Percentiles rank a stretch among this genome's conserved stretches.
Evolutionary conservation across 2,888 invertebrate species (phyloP).

Genomic region (Sialis lutaria): DNA sequence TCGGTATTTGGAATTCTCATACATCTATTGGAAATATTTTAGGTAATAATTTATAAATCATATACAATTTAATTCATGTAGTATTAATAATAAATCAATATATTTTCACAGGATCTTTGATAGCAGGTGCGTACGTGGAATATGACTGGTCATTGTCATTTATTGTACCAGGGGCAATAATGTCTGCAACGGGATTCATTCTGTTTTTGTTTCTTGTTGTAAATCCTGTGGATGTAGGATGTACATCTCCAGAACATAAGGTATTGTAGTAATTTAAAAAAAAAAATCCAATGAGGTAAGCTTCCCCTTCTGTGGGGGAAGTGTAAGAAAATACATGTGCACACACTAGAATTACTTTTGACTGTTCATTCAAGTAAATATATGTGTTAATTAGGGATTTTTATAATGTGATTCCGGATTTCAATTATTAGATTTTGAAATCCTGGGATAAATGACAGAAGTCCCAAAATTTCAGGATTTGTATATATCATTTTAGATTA

Average conservation of each 20-base stretch:
- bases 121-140: slow-evolving; percentile 76
- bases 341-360: no score
- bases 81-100: neutral
- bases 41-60: slow-evolving; percentile 27
- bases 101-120: slow-evolving; percentile 41
- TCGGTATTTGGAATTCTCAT: slow-evolving; percentile 95
- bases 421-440: no score
- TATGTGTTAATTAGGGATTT: no score
- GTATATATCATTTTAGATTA: no score
- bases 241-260: slow-evolving; percentile 23
- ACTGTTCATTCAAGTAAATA: no score
- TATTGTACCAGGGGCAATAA: slow-evolving; percentile 75
- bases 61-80: neutral
- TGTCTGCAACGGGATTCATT: slow-evolving; percentile 49
- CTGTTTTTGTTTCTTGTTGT: slow-evolving; percentile 73
- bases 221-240: slow-evolving; percentile 62
- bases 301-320: no score
- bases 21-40: slow-evolving; percentile 91
- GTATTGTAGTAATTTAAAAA: no score
- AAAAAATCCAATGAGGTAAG: no score
- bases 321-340: no score
- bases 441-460: no score
- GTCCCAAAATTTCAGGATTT: no score
- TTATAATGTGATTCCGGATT: no score
- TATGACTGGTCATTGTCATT: slow-evolving; percentile 82